Percentiles rank a stretch among this genome's conserved stretches.
Conservation (phyloP, 2,797 vertebrate species). For the Cetoscarus ocellatus region DNA sequence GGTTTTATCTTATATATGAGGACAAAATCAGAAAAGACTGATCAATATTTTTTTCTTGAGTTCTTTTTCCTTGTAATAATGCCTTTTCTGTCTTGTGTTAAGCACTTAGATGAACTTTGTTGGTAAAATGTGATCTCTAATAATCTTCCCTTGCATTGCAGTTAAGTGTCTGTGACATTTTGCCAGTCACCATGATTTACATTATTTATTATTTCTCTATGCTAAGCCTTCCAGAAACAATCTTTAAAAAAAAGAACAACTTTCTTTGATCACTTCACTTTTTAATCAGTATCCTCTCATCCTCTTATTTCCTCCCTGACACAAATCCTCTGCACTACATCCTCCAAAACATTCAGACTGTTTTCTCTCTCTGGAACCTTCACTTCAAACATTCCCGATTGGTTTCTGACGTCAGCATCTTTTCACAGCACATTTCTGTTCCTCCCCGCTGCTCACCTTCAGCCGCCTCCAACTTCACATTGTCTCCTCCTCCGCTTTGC, state of each 20-base stretch:
- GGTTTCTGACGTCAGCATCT: conserved; percentile 61
- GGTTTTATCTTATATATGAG: too few relatives aligned
- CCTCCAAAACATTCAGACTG: background rate
- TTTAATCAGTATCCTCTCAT: background rate
- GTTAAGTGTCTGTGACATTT: background rate
- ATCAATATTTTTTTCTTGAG: too few relatives aligned
- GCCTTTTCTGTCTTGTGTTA: too few relatives aligned
- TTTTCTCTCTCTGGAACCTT: conserved; percentile 8
- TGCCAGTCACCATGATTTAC: background rate
- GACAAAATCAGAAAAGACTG: too few relatives aligned
- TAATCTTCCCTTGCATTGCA: background rate
- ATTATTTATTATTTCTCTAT: background rate
- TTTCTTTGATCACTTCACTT: background rate
- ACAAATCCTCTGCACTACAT: background rate
- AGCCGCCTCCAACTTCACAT: conserved; percentile 55
- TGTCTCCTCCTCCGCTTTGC: conserved; percentile 33
- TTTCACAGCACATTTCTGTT: conserved; percentile 36
- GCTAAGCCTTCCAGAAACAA: background rate
- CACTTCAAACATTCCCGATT: background rate
- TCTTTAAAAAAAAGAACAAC: background rate
- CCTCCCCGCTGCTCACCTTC: conserved; percentile 75
- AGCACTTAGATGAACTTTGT: too few relatives aligned
- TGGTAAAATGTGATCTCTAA: too few relatives aligned
- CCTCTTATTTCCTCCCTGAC: background rate
- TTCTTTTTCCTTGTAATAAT: too few relatives aligned